Evolutionary conservation across 2,797 vertebrate genomes (phyloP).

Genomic region (Lepus oiostolus): DNA sequence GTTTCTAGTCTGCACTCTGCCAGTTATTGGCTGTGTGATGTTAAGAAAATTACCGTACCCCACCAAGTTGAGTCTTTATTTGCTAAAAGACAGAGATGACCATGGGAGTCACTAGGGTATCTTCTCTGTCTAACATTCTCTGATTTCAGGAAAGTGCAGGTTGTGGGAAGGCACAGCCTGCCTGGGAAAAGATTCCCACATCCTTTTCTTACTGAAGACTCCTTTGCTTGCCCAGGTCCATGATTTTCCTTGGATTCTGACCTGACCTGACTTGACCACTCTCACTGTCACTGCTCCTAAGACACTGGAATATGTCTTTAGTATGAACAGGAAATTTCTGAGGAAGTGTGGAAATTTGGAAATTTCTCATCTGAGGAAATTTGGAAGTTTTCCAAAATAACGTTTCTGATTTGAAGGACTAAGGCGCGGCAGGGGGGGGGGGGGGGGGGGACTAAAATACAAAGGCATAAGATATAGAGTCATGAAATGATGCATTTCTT

Average conservation of each 20-base stretch:
- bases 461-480: not conserved
- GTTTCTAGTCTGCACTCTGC: not conserved
- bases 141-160: not conserved
- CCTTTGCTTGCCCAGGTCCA: not conserved
- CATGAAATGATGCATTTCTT: not conserved
- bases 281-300: no score
- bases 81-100: not conserved
- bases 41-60: not conserved
- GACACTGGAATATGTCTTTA: not conserved
- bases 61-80: not conserved
- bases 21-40: not conserved
- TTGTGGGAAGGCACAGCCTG: not conserved
- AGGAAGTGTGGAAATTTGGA: not conserved
- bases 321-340: not conserved
- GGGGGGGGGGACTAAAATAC: not conserved
- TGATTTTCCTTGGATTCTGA: not conserved
- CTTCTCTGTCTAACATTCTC: not conserved
- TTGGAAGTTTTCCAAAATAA: not conserved
- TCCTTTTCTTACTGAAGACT: not conserved
- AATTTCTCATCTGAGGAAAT: conserved; percentile 33
- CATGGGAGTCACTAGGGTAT: not conserved
- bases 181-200: not conserved
- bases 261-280: not conserved
- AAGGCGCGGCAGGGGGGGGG: not conserved
- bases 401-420: not conserved